Evolutionary conservation across 1,140 invertebrate species (phyloP).

Genomic region (Cephus cinctus): DNA sequence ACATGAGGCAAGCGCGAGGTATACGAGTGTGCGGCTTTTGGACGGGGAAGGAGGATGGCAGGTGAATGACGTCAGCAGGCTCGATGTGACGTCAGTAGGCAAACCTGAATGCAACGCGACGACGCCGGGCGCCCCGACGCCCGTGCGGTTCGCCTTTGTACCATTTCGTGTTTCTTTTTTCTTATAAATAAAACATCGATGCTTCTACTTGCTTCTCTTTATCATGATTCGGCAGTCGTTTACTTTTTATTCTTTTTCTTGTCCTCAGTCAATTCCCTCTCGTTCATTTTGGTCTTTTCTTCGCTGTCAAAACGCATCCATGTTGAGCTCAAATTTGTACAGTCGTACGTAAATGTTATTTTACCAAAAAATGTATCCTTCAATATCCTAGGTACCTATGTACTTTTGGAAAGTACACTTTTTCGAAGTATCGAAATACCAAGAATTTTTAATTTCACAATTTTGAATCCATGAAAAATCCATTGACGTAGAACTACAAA

Average conservation of each 20-base stretch:
- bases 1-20: too few relatives aligned
- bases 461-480: too few relatives aligned
- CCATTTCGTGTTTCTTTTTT: neutral
- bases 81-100: slow-evolving; percentile 15
- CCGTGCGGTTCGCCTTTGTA: neutral
- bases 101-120: slow-evolving; percentile 10
- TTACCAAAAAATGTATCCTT: too few relatives aligned
- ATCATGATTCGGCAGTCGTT: slow-evolving; percentile 1
- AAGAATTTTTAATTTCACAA: too few relatives aligned
- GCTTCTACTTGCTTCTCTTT: neutral
- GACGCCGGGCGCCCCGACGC: neutral
- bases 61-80: slow-evolving; percentile 13
- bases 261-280: neutral
- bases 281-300: neutral
- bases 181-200: slow-evolving; percentile 8
- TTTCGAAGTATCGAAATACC: too few relatives aligned
- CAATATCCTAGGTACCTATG: too few relatives aligned
- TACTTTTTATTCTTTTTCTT: slow-evolving; percentile 1
- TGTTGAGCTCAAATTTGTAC: too few relatives aligned
- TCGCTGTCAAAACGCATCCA: too few relatives aligned
- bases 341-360: too few relatives aligned
- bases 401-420: too few relatives aligned
- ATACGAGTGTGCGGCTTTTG: neutral
- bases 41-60: neutral
- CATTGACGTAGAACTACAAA: too few relatives aligned